Percentiles rank a stretch among this genome's conserved stretches.
phyloP scores from a whole-genome alignment of 2,888 invertebrate genomes.

The Drosophila gaucha region DNA sequence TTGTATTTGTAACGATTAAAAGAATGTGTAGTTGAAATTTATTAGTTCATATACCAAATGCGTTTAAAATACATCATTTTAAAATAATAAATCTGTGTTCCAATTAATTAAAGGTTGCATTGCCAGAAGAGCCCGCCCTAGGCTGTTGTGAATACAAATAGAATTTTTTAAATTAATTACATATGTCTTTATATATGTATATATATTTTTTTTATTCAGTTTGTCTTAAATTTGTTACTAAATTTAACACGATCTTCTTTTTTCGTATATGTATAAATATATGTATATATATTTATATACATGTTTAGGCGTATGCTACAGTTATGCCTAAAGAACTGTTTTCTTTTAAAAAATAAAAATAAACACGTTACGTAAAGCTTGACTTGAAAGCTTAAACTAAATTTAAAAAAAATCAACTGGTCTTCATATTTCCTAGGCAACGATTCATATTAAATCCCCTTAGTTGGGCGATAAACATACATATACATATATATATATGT shows the following conservation, averaged over 20 bases:
- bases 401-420: constrained; percentile 41
- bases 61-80: constrained; percentile 61
- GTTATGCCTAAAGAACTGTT: constrained; percentile 33
- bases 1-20: constrained; percentile 45
- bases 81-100: constrained; percentile 13
- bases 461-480: not conserved
- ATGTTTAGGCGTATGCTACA: constrained; percentile 25
- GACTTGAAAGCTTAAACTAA: constrained; percentile 29
- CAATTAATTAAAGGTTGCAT: not conserved
- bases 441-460: constrained; percentile 18
- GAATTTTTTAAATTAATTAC: not conserved
- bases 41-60: constrained; percentile 54
- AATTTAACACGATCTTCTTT: constrained; percentile 29
- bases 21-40: constrained; percentile 63
- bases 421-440: constrained; percentile 21
- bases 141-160: not conserved
- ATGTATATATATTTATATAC: constrained; percentile 14
- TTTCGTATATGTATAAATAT: not conserved
- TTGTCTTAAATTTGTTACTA: constrained; percentile 46
- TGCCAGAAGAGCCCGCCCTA: not conserved
- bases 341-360: constrained; percentile 61
- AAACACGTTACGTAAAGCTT: constrained; percentile 36
- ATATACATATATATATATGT: constrained; percentile 3
- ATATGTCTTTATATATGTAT: not conserved
- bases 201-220: constrained; percentile 27